Evolutionary conservation across 2,797 vertebrate genomes (phyloP).

Genomic region (Hybognathus amarus): DNA sequence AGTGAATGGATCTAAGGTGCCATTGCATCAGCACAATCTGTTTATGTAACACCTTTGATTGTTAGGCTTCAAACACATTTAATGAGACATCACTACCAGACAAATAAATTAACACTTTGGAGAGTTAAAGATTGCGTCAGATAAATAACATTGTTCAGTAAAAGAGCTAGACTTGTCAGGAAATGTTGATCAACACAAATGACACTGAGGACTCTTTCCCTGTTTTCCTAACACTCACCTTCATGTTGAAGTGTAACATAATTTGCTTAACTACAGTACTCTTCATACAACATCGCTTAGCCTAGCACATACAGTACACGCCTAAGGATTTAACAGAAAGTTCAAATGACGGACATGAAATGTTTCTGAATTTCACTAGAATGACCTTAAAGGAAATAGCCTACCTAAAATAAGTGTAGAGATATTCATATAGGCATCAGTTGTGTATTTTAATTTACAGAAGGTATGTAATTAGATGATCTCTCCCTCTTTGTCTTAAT

Average conservation of each 20-base stretch:
- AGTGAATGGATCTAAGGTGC: neutral
- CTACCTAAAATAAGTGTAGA: neutral
- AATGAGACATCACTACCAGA: constrained; percentile 21
- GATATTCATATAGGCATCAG: neutral
- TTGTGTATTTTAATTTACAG: neutral
- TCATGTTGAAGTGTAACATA: constrained; percentile 30
- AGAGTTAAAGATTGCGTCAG: neutral
- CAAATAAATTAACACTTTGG: neutral
- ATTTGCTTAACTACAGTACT: neutral
- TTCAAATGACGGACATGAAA: neutral
- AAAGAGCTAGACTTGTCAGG: neutral
- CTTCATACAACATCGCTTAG: neutral
- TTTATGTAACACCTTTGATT: constrained; percentile 14
- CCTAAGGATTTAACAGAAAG: neutral
- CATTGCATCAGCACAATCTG: constrained; percentile 20
- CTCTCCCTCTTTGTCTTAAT: too few species aligned
- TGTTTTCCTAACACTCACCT: neutral
- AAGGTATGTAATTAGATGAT: too few species aligned
- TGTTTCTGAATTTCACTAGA: neutral
- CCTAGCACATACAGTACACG: too few species aligned
- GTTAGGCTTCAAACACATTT: neutral
- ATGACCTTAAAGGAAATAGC: neutral
- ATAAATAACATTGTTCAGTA: neutral
- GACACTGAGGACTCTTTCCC: neutral
- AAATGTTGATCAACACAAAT: neutral